Base-by-base conservation (phyloP, 2,888 invertebrate genomes). In the Gnatocerus cornutus region DNA sequence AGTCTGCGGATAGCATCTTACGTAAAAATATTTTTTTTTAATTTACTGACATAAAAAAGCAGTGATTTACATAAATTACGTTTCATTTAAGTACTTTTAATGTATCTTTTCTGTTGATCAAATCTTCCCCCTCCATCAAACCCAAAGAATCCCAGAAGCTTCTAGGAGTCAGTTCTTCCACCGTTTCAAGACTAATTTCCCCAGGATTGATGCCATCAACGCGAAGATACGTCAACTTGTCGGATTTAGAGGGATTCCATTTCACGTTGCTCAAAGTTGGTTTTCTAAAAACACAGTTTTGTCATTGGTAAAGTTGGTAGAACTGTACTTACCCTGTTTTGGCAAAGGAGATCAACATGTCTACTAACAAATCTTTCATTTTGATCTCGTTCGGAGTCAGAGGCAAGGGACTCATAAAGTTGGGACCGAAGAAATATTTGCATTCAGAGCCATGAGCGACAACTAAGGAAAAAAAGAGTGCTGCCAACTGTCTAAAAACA, bases 361-460 rank as follows among this genome's bases (percentile, higher is more conserved):
- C 68, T 14, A 72, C 8, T 9, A 68, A 41, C 7, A 64, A 50
- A 29, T 67, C 43, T 13, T 59, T 70, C 68, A 72, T 61, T 63
- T 66, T 59, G 9, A 62, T 30, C 14, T 72, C 71, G 39, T 56
- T 43, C 0, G 50, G 58, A 9, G 61, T 52, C 5, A 68, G 56
- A 2, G 62, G 14, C n/a, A n/a, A 9, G 39, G 27, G 33, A n/a
- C 4, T 12, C 48, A 48, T 16, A 1, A 10, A 4, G 9, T 2
- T n/a, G 13, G 58, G 59, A 4, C 45, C 7, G 29, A 52, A 56
- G 41, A 63, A 63, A 21, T 56, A 69, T 30, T 58, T 46, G 0
- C 33, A 12, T 21, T 74, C 74, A 0, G 64, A 61, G 0, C 72
- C 74, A 59, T 74, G 74, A 21, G 33, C 30, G 1, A 69, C 59